Base-by-base conservation (phyloP, 2,797 vertebrate genomes). In the Pygocentrus nattereri region DNA sequence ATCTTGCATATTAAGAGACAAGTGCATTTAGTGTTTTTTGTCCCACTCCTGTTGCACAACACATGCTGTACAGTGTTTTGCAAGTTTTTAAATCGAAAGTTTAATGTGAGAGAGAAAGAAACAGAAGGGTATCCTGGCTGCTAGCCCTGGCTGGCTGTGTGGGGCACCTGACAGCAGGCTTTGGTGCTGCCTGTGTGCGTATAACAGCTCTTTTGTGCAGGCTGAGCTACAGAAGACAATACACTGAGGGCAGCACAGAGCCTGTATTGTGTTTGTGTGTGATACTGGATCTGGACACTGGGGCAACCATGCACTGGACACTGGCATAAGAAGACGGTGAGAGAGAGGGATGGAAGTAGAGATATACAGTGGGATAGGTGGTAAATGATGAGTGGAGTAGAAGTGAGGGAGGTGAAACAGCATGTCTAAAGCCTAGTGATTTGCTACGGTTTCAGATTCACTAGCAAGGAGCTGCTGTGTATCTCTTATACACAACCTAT, bases 121-220 rank as follows among this genome's bases (percentile, higher is more conserved):
- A 49, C 19, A 72, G 50, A 67, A 78, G 71, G 27, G 50, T 41
- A n/a, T 70, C 34, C 71, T 75, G 79, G 67, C 41, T 56, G 27
- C 61, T 16, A 27, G 65, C 62, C 31, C 31, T 7, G 58, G 2
- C 44, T 7, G 12, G 49, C 61, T 67, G 21, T 74, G n/a, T 71
- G 73, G 65, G 25, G 52, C 73, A 84, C 80, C 85, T 86, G 82
- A 86, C 77, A 82, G 77, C 38, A 38, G 27, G 30, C 71, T 82
- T 76, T 70, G 81, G 65, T 78, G 82, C 80, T 25, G 82, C 34
- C 80, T 85, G 49, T 68, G 74, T 16, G 74, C 30, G 85, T 54
- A 91, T 89, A 93, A 93, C 89, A 85, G 85, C 87, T 76, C 88
- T 90, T 90, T 94, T 95, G 93, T 95, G 84, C 84, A 81, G 59